Base-by-base conservation (phyloP, 37 sponge, comb jelly and placozoan species). In the Eunapius fragilis region DNA sequence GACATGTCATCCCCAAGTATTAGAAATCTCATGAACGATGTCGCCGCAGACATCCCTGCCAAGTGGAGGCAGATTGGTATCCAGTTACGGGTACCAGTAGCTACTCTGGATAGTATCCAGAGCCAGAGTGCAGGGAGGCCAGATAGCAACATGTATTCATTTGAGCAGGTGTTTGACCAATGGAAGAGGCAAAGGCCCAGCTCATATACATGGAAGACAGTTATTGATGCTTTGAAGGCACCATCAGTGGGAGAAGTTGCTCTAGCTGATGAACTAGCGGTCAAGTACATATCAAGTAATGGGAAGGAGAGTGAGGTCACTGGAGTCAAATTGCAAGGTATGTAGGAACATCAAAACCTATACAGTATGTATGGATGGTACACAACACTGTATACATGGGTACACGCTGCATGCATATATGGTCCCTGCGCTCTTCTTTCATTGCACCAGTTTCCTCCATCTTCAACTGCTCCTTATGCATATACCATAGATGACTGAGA, bases 141-240 rank as follows among this genome's bases (percentile, higher is more conserved):
- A 58, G 19, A 58, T 58, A 41, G 41, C 71, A 27, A 25, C 73
- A 72, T 31, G 23, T 37, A 69, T 30, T 10, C 76, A 31, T 84
- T 84, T 68, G 23, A 76, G 3, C n/a, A 58, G 28, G 84, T 84
- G n/a, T 75, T 84, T 35, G 11, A 27, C 13, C 37, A 27, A 10
- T 84, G 84, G 84, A 14, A 75, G 68, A 75, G 25, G 5, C 34
- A 33, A 24, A 11, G 26, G 0, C 19, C 84, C 19, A 24, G n/a
- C n/a, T 69, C 76, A 19, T 84, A 75, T 38, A 33, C 38, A 10
- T 84, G 84, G 84, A 67, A 35, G 3, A 67, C 77, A 25, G n/a
- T 84, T 4, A 76, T 67, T 31, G 58, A 84, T 25, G 84, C 67
- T 26, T 70, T 84, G 36, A 25, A 67, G 5, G 23, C 84, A 67